Evolutionary conservation across 2,113 vertebrate species (phyloP).

Genomic region (Sylvietta virens): DNA sequence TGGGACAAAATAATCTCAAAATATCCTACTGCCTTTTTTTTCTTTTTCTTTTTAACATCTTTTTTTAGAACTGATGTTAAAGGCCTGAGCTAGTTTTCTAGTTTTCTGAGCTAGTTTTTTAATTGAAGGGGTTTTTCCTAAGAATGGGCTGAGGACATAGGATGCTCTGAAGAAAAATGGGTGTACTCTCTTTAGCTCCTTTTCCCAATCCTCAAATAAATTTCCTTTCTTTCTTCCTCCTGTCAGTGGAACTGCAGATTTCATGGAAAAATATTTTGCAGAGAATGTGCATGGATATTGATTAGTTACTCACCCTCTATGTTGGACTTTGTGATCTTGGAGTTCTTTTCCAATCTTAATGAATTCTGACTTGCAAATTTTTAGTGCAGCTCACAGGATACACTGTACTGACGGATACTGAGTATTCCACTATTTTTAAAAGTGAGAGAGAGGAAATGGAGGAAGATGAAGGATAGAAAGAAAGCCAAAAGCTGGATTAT

Average conservation of each 20-base stretch:
- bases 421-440: background rate
- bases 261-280: background rate
- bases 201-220: background rate
- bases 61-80: background rate
- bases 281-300: background rate
- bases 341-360: background rate
- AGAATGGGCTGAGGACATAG: background rate
- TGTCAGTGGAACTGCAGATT: background rate
- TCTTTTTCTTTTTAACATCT: background rate
- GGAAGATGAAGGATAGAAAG: background rate
- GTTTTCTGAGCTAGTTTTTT: background rate
- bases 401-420: background rate
- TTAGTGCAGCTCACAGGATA: background rate
- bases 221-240: background rate
- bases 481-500: background rate
- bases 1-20: background rate
- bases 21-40: background rate
- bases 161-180: background rate
- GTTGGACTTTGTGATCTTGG: background rate
- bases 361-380: background rate
- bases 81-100: background rate
- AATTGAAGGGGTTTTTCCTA: background rate
- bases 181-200: background rate
- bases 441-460: background rate
- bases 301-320: background rate